Conservation (phyloP, 2,797 vertebrate genomes). For the Arremon aurantiirostris region DNA sequence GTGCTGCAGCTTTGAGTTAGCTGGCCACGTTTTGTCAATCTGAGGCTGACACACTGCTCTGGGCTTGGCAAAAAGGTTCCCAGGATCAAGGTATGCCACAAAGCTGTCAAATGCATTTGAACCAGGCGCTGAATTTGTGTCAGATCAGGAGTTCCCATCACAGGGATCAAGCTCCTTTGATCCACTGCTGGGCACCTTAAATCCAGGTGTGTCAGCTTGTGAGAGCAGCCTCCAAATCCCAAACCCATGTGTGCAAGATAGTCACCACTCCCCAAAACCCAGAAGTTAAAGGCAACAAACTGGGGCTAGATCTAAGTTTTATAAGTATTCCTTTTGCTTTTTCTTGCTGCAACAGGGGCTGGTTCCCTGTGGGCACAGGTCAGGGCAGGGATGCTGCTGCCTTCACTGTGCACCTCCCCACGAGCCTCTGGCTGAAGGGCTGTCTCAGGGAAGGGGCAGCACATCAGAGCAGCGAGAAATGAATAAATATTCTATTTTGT, state of each 20-base stretch:
- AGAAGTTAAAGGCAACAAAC: background rate
- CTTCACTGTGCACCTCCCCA: background rate
- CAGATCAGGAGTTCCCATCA: background rate
- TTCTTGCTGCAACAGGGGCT: background rate
- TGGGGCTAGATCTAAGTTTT: background rate
- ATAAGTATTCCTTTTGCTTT: background rate
- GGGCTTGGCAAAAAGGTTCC: background rate
- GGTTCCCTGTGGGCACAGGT: background rate
- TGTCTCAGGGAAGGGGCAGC: background rate
- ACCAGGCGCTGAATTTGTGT: background rate
- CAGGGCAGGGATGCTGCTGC: background rate
- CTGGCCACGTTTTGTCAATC: background rate
- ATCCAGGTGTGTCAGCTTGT: background rate
- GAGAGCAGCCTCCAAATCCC: background rate
- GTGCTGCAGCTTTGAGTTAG: background rate
- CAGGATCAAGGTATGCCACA: background rate
- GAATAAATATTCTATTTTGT: background rate
- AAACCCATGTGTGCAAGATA: background rate
- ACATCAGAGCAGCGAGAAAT: background rate
- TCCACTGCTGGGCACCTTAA: background rate
- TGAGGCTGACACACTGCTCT: background rate
- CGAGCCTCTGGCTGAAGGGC: fast-evolving
- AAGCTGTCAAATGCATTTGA: background rate
- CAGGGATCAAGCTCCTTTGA: background rate
- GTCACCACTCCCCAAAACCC: background rate